Conservation (phyloP, 1,140 invertebrate species). For the Neodiprion fabricii region DNA sequence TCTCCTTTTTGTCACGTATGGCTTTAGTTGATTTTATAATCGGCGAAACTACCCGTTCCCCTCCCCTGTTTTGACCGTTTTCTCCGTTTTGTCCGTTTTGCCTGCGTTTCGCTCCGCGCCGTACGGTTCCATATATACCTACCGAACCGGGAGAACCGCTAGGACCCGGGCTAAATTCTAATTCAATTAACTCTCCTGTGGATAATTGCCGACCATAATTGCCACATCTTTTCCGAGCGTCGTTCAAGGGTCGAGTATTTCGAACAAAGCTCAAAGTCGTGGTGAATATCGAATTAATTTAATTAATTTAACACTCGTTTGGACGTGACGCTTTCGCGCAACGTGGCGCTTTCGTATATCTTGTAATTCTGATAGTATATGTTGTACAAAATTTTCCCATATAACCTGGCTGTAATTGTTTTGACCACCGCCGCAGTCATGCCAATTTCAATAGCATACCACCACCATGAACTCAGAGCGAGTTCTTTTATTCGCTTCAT, state of each 20-base stretch:
- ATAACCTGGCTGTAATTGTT: no score
- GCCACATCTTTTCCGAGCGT: slow-evolving; percentile 31
- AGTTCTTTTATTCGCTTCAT: no score
- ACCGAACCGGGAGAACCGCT: slow-evolving; percentile 23
- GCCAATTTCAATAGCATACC: no score
- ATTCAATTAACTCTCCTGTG: slow-evolving; percentile 46
- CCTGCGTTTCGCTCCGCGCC: slow-evolving; percentile 29
- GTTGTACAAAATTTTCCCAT: no score
- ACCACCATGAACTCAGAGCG: no score
- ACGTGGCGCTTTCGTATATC: not conserved
- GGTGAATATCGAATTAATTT: not conserved
- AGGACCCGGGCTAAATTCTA: slow-evolving; percentile 43
- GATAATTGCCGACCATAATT: slow-evolving; percentile 45
- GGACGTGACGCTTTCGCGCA: not conserved
- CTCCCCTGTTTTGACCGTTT: not conserved
- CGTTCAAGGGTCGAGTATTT: not conserved
- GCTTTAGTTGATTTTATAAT: slow-evolving; percentile 52
- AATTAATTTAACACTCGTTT: slow-evolving; percentile 1
- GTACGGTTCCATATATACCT: slow-evolving; percentile 25
- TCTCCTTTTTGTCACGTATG: slow-evolving; percentile 46
- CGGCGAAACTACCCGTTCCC: slow-evolving; percentile 34
- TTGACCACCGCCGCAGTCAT: no score
- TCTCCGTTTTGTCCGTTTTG: slow-evolving; percentile 21
- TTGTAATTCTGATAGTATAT: no score
- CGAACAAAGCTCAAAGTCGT: not conserved